phyloP scores from a whole-genome alignment of 1,140 invertebrate species.

The Archivesica marissinica region DNA sequence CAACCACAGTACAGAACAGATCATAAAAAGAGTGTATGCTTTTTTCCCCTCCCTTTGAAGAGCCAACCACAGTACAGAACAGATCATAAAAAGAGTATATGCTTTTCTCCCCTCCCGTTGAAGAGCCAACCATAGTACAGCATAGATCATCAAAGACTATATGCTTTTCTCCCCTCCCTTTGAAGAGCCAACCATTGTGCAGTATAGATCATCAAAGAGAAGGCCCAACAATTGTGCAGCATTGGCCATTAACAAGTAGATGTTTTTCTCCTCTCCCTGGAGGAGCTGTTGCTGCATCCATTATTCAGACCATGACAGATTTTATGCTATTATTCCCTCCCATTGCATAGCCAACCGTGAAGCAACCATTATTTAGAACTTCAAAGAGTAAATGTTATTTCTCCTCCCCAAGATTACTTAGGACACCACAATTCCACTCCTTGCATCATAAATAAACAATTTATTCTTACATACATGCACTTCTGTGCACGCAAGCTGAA shows the following conservation, averaged over 20 bases:
- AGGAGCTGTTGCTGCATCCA: background rate
- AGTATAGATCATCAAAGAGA: too few relatives aligned
- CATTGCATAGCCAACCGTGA: too few relatives aligned
- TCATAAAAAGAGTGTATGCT: background rate
- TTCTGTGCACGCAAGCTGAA: constrained; percentile 25
- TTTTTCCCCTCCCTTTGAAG: background rate
- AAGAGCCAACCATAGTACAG: constrained; percentile 12
- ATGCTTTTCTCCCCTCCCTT: too few relatives aligned
- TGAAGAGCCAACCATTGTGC: too few relatives aligned
- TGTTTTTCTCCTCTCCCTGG: background rate
- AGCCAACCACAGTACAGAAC: too few relatives aligned
- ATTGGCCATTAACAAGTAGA: too few relatives aligned
- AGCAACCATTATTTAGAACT: background rate
- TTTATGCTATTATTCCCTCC: too few relatives aligned
- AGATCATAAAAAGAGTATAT: background rate
- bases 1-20: too few relatives aligned
- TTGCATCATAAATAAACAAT: constrained; percentile 51
- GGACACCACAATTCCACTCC: constrained; percentile 44
- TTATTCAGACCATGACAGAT: too few relatives aligned
- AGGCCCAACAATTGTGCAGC: too few relatives aligned
- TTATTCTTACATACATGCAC: constrained; percentile 47
- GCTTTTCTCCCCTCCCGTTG: background rate
- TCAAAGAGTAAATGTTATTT: background rate
- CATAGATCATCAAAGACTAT: too few relatives aligned
- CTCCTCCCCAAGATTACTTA: constrained; percentile 14